These are phyloP conservation scores for Glossosoma conforme DNA, from an alignment of 1,140 invertebrate genomes.

Conservation along the genomic window DNA sequence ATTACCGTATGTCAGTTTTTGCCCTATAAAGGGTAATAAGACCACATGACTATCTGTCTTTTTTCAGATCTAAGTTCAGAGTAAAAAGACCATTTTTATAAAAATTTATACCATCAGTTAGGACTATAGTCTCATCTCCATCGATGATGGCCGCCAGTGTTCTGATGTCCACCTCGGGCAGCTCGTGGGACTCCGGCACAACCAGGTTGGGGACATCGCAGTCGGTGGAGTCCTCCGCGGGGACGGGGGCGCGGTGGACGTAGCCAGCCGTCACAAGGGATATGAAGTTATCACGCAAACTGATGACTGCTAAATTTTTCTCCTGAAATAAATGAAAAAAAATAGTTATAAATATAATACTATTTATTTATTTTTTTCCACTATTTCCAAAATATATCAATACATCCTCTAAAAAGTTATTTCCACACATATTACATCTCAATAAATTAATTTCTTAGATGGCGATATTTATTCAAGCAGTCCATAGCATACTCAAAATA, in stretches of 20 bases:
- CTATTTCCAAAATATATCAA: too few relatives aligned
- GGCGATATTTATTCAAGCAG: too few relatives aligned
- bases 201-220: constrained; percentile 40
- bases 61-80: too few relatives aligned
- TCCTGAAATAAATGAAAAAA: constrained; percentile 40
- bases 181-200: constrained; percentile 32
- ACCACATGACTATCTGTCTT: too few relatives aligned
- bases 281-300: constrained; percentile 43
- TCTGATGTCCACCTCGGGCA: constrained; percentile 48
- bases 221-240: constrained; percentile 38
- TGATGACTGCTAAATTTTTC: constrained; percentile 40
- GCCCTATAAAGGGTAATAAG: too few relatives aligned
- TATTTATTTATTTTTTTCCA: too few relatives aligned
- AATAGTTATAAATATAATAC: too few relatives aligned
- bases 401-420: too few relatives aligned
- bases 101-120: constrained; percentile 34
- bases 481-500: too few relatives aligned
- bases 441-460: too few relatives aligned
- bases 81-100: constrained; percentile 2
- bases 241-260: constrained; percentile 41
- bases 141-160: constrained; percentile 35
- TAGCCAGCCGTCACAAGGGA: constrained; percentile 45
- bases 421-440: too few relatives aligned
- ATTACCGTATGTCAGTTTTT: too few relatives aligned
- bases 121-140: constrained; percentile 34